phyloP scores from a whole-genome alignment of 2,797 vertebrate genomes.

The Sarcophilus harrisii region DNA sequence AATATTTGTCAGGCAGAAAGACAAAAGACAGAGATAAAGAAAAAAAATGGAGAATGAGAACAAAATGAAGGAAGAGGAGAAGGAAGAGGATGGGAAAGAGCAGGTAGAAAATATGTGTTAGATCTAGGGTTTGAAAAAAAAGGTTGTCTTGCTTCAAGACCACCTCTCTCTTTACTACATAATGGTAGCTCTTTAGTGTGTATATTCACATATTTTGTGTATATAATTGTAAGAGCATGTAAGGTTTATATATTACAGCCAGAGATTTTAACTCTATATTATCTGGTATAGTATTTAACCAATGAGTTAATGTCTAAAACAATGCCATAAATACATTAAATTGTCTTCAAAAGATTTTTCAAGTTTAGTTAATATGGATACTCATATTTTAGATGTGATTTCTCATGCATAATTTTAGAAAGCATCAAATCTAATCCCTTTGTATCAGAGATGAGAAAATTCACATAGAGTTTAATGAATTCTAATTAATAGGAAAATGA shows the following conservation, averaged over 20 bases:
- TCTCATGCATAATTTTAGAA: not conserved
- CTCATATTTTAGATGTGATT: not conserved
- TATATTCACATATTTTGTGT: not conserved
- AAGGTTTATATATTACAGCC: not conserved
- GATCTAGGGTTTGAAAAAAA: not conserved
- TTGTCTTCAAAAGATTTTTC: not conserved
- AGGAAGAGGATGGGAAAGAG: not conserved
- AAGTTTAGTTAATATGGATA: not conserved
- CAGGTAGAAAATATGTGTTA: not conserved
- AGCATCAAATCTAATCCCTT: not conserved
- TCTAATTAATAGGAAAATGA: not conserved
- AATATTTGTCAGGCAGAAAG: not conserved
- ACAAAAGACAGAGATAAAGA: no score
- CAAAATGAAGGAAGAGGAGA: no score
- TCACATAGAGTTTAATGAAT: not conserved
- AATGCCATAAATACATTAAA: not conserved
- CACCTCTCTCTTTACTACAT: not conserved
- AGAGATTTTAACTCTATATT: not conserved
- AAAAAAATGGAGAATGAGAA: no score
- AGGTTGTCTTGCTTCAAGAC: not conserved
- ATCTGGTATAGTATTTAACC: not conserved
- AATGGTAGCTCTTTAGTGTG: not conserved
- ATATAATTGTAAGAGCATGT: not conserved
- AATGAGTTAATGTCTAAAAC: not conserved
- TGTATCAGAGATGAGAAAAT: not conserved